phyloP scores from a whole-genome alignment of 2,797 vertebrate genomes.

The Pseudotriccus pelzelni region DNA sequence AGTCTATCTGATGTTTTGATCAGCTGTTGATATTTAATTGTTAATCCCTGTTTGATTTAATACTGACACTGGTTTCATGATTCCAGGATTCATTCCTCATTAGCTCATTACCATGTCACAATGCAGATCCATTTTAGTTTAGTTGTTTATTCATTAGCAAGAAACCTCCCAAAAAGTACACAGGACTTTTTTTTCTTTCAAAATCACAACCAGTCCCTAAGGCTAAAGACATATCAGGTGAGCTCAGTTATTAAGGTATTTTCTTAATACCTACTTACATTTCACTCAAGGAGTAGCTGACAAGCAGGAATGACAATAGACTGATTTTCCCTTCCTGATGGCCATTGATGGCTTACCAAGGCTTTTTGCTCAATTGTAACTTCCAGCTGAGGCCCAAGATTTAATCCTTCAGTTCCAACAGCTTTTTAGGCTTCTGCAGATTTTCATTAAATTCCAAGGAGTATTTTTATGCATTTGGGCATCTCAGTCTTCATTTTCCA shows the following conservation, averaged over 20 bases:
- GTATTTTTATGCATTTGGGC: background rate
- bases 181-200: background rate
- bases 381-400: background rate
- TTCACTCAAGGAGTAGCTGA: background rate
- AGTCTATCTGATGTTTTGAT: slow-evolving; percentile 22
- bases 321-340: background rate
- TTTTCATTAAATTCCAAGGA: background rate
- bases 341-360: background rate
- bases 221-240: background rate
- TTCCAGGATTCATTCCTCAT: background rate
- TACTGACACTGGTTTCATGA: background rate
- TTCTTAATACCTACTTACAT: background rate
- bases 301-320: background rate
- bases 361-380: background rate
- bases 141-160: background rate
- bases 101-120: background rate
- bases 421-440: background rate
- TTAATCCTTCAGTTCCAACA: background rate
- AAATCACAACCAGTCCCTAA: background rate
- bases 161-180: background rate
- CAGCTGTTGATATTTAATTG: slow-evolving; percentile 36
- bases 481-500: background rate
- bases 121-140: background rate
- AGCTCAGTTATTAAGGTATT: background rate
- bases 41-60: slow-evolving; percentile 17